phyloP scores from a whole-genome alignment of 2,113 vertebrate species.

The Hyperopisus bebe region DNA sequence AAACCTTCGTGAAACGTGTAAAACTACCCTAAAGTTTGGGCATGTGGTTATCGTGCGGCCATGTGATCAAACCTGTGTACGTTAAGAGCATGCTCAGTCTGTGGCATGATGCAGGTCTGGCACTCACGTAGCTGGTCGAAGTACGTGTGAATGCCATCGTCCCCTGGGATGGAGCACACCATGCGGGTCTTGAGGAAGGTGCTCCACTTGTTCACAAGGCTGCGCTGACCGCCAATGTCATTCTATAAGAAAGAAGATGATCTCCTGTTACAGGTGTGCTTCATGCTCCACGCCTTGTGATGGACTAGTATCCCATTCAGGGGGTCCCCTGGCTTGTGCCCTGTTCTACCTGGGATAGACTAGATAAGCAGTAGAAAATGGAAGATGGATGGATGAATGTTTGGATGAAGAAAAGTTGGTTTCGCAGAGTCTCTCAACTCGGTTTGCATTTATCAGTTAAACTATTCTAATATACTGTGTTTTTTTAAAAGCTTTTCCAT shows the following conservation, averaged over 20 bases:
- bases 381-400: neutral
- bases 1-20: neutral
- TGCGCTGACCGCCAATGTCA: constrained; percentile 70
- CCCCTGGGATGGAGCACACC: constrained; percentile 65
- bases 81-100: neutral
- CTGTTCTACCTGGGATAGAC: neutral
- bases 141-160: constrained; percentile 69
- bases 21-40: neutral
- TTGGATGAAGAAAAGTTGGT: neutral
- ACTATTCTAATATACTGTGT: neutral
- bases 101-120: neutral
- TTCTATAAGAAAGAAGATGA: constrained; percentile 47
- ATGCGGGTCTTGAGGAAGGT: constrained; percentile 72
- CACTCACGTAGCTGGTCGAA: constrained; percentile 73
- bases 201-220: constrained; percentile 73
- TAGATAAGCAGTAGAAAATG: neutral
- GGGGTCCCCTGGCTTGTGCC: neutral
- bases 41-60: neutral
- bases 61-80: neutral
- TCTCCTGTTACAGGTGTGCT: neutral
- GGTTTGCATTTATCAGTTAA: neutral
- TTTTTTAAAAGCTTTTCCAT: neutral
- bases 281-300: neutral
- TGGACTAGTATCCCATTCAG: neutral
- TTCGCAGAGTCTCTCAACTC: neutral